A percentile compares a stretch with the other conserved stretches of the same genome.
phyloP scores from a whole-genome alignment of 2,888 invertebrate species.

The Harpagoxenus sublaevis region DNA sequence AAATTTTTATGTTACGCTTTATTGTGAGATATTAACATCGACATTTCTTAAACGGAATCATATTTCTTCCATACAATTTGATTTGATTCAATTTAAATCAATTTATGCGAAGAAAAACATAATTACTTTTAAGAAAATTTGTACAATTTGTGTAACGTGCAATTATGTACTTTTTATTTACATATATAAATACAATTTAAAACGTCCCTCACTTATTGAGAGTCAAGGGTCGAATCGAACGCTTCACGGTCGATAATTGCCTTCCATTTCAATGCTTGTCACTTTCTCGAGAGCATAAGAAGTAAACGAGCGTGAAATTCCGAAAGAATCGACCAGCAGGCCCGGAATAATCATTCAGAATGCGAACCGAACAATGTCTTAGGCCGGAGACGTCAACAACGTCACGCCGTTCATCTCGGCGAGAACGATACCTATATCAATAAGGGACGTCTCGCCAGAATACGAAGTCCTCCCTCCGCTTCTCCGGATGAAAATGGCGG shows the following conservation, averaged over 20 bases:
- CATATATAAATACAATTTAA: background rate
- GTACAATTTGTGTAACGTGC: background rate
- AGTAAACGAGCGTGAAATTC: conserved; percentile 46
- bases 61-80: background rate
- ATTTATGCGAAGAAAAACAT: background rate
- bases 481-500: background rate
- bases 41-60: background rate
- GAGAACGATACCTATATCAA: conserved; percentile 8
- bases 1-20: background rate
- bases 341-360: conserved; percentile 1
- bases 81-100: background rate
- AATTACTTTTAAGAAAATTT: background rate
- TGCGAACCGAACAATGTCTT: conserved; percentile 3
- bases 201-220: background rate
- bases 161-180: background rate
- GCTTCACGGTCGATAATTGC: conserved; percentile 10
- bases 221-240: background rate
- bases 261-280: background rate
- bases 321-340: conserved; percentile 10
- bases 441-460: conserved; percentile 1
- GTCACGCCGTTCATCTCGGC: conserved; percentile 38
- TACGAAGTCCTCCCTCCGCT: background rate
- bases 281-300: background rate
- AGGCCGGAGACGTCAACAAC: conserved; percentile 39
- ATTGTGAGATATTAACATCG: background rate